Evolutionary conservation across 2,113 vertebrate species (phyloP).

Genomic region (Oceanodroma tethys): DNA sequence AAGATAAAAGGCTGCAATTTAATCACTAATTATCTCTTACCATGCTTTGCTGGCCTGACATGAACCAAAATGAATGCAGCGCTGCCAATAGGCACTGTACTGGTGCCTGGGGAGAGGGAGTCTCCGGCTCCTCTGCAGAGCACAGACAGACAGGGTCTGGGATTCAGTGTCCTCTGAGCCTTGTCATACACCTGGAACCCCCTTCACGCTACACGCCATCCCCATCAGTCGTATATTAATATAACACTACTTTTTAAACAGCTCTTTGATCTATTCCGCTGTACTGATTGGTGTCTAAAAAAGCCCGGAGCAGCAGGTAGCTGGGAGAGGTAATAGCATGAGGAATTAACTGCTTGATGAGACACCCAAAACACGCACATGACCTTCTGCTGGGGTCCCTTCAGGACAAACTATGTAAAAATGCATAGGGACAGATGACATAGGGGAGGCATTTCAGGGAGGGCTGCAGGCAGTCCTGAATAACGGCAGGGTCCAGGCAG

Average conservation of each 20-base stretch:
- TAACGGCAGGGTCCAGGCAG: neutral
- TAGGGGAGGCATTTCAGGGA: neutral
- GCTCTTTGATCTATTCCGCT: neutral
- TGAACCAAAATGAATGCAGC: neutral
- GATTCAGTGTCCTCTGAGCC: neutral
- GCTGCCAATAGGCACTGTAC: neutral
- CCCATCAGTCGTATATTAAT: neutral
- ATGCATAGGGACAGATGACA: neutral
- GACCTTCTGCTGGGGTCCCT: neutral
- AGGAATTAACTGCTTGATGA: neutral
- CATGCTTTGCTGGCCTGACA: neutral
- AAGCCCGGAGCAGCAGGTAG: neutral
- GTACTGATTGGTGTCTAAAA: neutral
- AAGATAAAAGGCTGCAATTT: conserved; percentile 37
- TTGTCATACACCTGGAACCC: neutral
- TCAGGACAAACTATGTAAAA: neutral
- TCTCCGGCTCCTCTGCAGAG: neutral
- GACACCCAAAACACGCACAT: neutral
- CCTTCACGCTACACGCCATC: neutral
- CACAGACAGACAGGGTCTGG: neutral
- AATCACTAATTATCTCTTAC: conserved; percentile 43
- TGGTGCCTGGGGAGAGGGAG: neutral
- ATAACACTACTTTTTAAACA: neutral
- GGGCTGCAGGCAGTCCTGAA: neutral
- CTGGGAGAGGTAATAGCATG: neutral